Base-by-base conservation (phyloP, 2,888 invertebrate species). In the Ophonus ardosiacus region DNA sequence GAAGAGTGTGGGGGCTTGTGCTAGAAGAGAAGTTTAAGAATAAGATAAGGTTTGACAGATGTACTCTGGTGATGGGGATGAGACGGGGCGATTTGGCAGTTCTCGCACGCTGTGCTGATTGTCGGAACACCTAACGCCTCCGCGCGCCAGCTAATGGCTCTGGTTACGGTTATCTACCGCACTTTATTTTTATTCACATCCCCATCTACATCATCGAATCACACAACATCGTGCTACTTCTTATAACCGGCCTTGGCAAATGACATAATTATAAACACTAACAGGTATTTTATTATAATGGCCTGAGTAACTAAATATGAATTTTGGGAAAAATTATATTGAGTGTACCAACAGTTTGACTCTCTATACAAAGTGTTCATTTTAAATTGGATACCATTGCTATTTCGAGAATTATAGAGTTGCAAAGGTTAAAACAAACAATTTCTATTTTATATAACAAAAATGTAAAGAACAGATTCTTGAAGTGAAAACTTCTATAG, bases 41-140 rank as follows among this genome's bases (percentile, higher is more conserved):
- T 68, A 81, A 81, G 83, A 83, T 83, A 83, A 83, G 83, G 76
- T 83, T 59, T 83, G 83, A 83, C 57, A 74, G 83, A 83, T 83
- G 83, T 51, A 51, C 43, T 51, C 13, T 8, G 43, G 43, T 51
- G 43, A 51, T 51, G 43, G 43, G 31, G 43, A 51, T 51, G 43
- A 51, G 31, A 31, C 31, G 31, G 31, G 31, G 31, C 31, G 31
- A 31, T 31, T 31, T 31, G 31, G 31, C 31, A 31, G 31, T 51
- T 51, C 43, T 51, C 43, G 43, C 43, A 10, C 43, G 43, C 43
- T 51, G 43, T 10, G 43, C 43, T 51, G 43, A 51, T 51, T 51
- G 43, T 51, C 10, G 10, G 8, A 8, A 13, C 43, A 51, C 43
- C 43, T 51, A 51, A 51, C 43, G 3, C 43, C 43, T 8, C 43